Percentiles rank a stretch among this genome's conserved stretches.
Conservation (phyloP, 2,113 vertebrate genomes). For the Cyanoliseus patagonus region DNA sequence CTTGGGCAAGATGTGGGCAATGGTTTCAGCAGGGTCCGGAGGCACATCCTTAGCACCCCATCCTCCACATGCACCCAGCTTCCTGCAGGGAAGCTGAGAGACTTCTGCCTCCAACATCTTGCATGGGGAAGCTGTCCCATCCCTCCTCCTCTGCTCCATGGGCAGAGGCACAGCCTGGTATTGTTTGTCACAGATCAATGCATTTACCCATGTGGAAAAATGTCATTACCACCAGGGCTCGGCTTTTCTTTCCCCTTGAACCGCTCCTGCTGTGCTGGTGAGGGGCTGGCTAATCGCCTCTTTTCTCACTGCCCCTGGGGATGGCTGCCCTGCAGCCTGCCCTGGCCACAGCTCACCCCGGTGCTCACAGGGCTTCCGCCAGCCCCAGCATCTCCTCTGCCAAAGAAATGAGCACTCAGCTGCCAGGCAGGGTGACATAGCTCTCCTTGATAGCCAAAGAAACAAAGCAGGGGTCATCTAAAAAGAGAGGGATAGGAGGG, state of each 20-base stretch:
- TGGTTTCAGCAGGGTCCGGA: neutral
- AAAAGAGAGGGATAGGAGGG: neutral
- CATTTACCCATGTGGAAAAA: constrained; percentile 64
- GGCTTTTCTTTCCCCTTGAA: constrained; percentile 26
- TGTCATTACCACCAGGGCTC: constrained; percentile 39
- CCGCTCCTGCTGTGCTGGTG: neutral
- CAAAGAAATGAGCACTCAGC: constrained; percentile 24
- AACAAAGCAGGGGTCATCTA: neutral
- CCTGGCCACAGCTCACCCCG: neutral
- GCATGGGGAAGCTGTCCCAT: neutral
- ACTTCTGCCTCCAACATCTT: neutral
- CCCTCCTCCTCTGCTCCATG: neutral
- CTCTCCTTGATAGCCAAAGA: neutral
- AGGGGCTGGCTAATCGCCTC: constrained; percentile 49
- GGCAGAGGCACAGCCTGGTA: constrained; percentile 7
- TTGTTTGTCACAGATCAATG: constrained; percentile 62
- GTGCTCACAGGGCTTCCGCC: neutral
- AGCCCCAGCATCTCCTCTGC: neutral
- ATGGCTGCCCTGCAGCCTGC: neutral
- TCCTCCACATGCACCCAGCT: neutral
- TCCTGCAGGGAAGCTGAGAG: neutral
- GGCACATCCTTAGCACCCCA: fast-evolving
- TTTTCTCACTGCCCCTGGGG: constrained; percentile 30
- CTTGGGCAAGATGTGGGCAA: neutral
- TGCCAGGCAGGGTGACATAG: fast-evolving